These are phyloP conservation scores for Colossoma macropomum DNA, from an alignment of 2,113 vertebrate species.

Conservation along the genomic window DNA sequence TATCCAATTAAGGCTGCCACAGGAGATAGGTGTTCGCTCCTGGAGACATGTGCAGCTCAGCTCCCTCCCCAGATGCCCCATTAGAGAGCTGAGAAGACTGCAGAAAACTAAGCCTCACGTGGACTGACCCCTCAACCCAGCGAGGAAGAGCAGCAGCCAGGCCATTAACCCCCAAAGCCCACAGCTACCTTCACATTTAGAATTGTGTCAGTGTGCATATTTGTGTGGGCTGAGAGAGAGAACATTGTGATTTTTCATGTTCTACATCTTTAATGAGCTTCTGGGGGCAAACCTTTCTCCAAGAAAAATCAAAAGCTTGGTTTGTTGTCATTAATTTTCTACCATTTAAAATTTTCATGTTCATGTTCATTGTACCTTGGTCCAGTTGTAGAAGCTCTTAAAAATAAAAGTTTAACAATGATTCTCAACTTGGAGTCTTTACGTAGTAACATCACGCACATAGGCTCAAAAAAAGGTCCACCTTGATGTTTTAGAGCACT, in stretches of 20 bases:
- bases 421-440: too few species aligned
- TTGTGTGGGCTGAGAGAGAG: conserved; percentile 15
- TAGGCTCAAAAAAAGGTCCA: too few species aligned
- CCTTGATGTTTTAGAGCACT: too few species aligned
- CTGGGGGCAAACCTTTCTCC: not conserved
- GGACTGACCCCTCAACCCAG: conserved; percentile 68
- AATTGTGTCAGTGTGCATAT: conserved; percentile 16
- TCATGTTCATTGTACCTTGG: not conserved
- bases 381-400: not conserved
- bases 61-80: conserved; percentile 73
- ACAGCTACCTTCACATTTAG: conserved; percentile 57
- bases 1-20: conserved; percentile 76
- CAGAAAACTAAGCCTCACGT: conserved; percentile 64
- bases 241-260: not conserved
- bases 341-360: not conserved
- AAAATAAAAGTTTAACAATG: too few species aligned
- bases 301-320: not conserved
- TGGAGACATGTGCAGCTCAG: conserved; percentile 46
- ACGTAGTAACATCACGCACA: too few species aligned
- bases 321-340: not conserved
- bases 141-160: conserved; percentile 63
- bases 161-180: conserved; percentile 60
- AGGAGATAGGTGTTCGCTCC: conserved; percentile 62
- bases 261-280: conserved; percentile 18
- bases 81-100: conserved; percentile 73